These are phyloP conservation scores for Drosophila nigricruria DNA, from an alignment of 2,888 invertebrate species.

Conservation along the genomic window DNA sequence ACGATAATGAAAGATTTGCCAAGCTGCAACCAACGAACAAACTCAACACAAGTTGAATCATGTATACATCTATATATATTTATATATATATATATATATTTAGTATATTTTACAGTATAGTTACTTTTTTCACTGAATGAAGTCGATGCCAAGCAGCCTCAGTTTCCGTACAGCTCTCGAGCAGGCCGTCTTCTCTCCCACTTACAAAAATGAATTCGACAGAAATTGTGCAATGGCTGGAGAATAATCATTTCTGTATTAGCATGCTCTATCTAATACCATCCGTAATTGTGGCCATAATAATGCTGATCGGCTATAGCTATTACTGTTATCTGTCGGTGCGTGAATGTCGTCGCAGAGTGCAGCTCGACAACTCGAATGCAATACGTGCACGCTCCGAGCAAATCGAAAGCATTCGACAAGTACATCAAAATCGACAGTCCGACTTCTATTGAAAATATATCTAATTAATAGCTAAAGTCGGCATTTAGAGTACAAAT, in stretches of 20 bases:
- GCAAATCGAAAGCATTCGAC: neutral
- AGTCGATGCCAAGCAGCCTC: conserved; percentile 2
- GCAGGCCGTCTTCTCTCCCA: conserved; percentile 21
- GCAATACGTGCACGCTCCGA: neutral
- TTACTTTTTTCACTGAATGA: conserved; percentile 12
- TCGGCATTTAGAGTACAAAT: conserved; percentile 15
- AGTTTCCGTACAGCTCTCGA: conserved; percentile 18
- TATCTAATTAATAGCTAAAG: neutral
- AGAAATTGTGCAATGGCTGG: neutral
- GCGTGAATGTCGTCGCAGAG: conserved; percentile 25
- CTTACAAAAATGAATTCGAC: conserved; percentile 28
- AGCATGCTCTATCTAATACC: conserved; percentile 32
- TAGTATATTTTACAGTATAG: conserved; percentile 10
- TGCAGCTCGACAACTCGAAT: neutral
- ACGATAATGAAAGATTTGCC: conserved; percentile 56
- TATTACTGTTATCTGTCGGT: conserved; percentile 46
- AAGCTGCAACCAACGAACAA: conserved; percentile 17
- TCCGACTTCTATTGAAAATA: conserved; percentile 23
- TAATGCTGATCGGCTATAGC: conserved; percentile 24
- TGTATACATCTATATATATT: neutral
- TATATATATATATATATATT: conserved; percentile 3
- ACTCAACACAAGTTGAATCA: conserved; percentile 40
- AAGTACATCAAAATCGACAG: conserved; percentile 12
- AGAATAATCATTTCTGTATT: conserved; percentile 1
- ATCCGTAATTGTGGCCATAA: neutral